These are phyloP conservation scores for Parnassius smintheus DNA, from an alignment of 2,888 invertebrate genomes.

Conservation along the genomic window DNA sequence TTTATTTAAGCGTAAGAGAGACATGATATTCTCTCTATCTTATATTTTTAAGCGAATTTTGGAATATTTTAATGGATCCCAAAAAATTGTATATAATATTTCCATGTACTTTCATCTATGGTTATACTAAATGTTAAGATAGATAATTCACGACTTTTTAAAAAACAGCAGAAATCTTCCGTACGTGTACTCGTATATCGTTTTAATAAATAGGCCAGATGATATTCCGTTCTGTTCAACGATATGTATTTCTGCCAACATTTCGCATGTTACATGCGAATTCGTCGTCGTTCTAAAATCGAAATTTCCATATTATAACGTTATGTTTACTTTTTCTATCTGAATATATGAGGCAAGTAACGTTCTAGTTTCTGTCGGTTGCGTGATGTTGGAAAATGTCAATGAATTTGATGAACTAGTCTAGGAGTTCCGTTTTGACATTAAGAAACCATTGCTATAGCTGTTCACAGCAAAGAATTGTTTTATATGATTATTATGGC, in stretches of 20 bases:
- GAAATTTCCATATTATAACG: conserved; percentile 10
- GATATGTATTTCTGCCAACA: conserved; percentile 9
- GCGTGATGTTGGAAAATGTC: conserved; percentile 9
- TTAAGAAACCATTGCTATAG: too few relatives aligned
- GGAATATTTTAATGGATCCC: too few relatives aligned
- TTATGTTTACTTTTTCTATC: background rate
- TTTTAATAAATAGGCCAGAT: conserved; percentile 25
- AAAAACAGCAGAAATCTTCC: conserved; percentile 17
- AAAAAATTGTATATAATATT: too few relatives aligned
- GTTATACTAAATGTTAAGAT: too few relatives aligned
- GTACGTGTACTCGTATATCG: conserved; percentile 21
- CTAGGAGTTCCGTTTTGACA: too few relatives aligned
- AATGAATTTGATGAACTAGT: too few relatives aligned
- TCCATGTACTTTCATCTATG: too few relatives aligned
- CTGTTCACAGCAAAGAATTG: too few relatives aligned
- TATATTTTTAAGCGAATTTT: too few relatives aligned
- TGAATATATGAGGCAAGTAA: background rate
- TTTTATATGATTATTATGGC: too few relatives aligned
- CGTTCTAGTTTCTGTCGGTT: conserved; percentile 11
- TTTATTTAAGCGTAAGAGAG: too few relatives aligned
- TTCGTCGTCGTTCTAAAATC: background rate
- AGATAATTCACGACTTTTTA: conserved; percentile 1
- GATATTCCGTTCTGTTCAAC: conserved; percentile 14
- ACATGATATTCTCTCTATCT: too few relatives aligned
- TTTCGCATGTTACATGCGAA: conserved; percentile 27